These are phyloP conservation scores for Phenganax stokvisi DNA, from an alignment of 92 coral and sea anemone genomes.

Conservation along the genomic window DNA sequence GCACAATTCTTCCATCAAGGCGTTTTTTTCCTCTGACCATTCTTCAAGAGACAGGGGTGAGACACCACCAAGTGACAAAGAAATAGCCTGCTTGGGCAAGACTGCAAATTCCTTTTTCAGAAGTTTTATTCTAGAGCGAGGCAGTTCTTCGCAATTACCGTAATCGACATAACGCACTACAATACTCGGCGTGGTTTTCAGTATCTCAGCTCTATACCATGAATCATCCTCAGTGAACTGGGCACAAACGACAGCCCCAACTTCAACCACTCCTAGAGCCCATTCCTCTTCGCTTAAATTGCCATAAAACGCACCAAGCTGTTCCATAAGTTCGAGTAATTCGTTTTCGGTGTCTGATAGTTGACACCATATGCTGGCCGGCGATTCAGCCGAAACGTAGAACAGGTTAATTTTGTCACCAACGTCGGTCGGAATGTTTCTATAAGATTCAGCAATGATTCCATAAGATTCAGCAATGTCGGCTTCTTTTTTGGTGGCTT, in stretches of 20 bases:
- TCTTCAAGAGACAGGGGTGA: constrained; percentile 38
- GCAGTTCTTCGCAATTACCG: constrained; percentile 59
- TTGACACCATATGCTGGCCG: constrained; percentile 64
- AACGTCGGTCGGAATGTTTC: not conserved
- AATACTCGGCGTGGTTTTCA: constrained; percentile 38
- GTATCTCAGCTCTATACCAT: constrained; percentile 73
- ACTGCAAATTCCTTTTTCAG: constrained; percentile 53
- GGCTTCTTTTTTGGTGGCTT: not conserved
- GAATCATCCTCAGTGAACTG: constrained; percentile 61
- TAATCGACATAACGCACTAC: constrained; percentile 68
- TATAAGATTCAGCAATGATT: not conserved
- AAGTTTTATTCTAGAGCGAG: constrained; percentile 47
- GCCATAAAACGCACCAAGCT: constrained; percentile 49
- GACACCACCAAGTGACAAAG: constrained; percentile 50
- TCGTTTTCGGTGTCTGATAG: constrained; percentile 42
- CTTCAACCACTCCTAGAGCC: constrained; percentile 32
- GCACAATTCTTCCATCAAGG: constrained; percentile 43
- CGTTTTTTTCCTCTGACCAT: constrained; percentile 62
- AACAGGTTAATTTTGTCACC: constrained; percentile 43
- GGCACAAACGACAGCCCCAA: constrained; percentile 62
- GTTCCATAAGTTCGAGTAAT: constrained; percentile 46
- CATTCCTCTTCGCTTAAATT: constrained; percentile 48
- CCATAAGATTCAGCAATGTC: not conserved
- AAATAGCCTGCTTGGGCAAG: constrained; percentile 65
- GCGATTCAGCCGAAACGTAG: constrained; percentile 54